phyloP scores from a whole-genome alignment of 92 coral and sea anemone species.

The Desmophyllum pertusum region DNA sequence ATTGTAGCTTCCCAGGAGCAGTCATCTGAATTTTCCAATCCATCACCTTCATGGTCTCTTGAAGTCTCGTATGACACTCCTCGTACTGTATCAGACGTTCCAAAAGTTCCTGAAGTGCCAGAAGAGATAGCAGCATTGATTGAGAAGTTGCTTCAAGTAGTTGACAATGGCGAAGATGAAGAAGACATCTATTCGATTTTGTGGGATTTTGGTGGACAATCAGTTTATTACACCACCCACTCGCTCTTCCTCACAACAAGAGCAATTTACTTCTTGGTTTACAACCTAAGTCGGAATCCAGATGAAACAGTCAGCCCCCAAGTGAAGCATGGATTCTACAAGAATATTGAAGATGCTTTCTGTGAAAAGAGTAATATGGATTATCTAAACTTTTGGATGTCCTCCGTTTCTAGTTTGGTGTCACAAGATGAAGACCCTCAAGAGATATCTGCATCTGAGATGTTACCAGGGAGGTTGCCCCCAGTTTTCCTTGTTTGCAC shows the following conservation, averaged over 20 bases:
- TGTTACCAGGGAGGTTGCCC: neutral
- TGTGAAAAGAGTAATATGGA: neutral
- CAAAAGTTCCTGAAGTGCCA: neutral
- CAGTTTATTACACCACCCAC: neutral
- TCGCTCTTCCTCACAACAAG: neutral
- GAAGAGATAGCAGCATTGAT: neutral
- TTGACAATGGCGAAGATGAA: neutral
- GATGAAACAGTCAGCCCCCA: neutral
- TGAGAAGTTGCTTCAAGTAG: neutral
- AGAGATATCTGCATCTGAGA: neutral
- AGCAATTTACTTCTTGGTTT: neutral
- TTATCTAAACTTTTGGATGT: constrained; percentile 1
- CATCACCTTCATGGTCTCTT: neutral
- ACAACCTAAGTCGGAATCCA: neutral
- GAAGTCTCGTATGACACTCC: neutral
- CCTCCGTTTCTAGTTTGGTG: neutral
- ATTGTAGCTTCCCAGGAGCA: neutral
- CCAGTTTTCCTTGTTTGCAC: neutral
- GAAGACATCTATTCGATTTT: neutral
- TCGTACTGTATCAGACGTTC: neutral
- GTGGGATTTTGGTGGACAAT: constrained; percentile 10
- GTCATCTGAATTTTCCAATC: neutral
- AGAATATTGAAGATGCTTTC: neutral
- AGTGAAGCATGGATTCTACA: neutral
- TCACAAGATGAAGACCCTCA: neutral